These are phyloP conservation scores for Formicarius rufipectus DNA, from an alignment of 2,113 vertebrate species.

Conservation along the genomic window DNA sequence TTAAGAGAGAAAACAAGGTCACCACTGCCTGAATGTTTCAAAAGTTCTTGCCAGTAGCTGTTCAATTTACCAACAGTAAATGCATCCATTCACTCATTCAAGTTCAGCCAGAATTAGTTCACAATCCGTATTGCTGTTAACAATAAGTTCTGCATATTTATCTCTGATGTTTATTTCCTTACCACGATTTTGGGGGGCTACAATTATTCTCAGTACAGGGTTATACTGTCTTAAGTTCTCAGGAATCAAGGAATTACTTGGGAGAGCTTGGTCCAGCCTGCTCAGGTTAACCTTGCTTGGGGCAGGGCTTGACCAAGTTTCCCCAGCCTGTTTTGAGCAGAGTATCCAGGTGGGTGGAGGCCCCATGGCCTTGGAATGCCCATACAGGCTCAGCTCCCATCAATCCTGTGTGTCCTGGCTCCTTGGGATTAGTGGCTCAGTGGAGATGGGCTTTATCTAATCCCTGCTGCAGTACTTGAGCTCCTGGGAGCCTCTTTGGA, in stretches of 20 bases:
- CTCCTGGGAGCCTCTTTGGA: background rate
- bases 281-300: too few species aligned
- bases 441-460: background rate
- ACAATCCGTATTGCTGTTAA: background rate
- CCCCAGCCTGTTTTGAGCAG: background rate
- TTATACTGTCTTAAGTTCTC: background rate
- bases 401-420: background rate
- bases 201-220: background rate
- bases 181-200: too few species aligned
- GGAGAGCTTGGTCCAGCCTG: background rate
- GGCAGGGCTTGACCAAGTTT: background rate
- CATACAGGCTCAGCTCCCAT: background rate
- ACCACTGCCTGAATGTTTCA: background rate
- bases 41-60: background rate
- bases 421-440: background rate
- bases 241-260: background rate
- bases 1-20: background rate
- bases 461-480: background rate
- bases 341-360: accelerated
- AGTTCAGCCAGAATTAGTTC: background rate
- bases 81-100: background rate
- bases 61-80: background rate
- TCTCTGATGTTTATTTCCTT: background rate
- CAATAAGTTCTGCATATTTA: background rate
- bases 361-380: accelerated